Base-by-base conservation (phyloP, 1,140 invertebrate genomes). In the Micrasema minimum region DNA sequence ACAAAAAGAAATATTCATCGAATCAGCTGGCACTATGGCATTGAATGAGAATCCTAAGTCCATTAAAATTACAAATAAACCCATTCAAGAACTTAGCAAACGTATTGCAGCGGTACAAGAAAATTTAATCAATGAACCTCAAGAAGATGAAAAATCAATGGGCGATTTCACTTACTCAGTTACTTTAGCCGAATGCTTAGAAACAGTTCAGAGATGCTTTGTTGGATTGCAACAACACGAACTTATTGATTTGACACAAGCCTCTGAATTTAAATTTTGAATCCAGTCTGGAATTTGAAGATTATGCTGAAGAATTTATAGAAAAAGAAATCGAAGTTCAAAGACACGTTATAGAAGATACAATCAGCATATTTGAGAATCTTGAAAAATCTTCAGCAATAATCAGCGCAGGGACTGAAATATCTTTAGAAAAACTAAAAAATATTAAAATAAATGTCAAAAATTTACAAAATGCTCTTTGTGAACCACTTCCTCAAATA, bases 41-140 rank as follows among this genome's bases (percentile, higher is more conserved):
- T 18, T 3, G 12, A 16, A 16, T 10, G 31, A 62, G 4, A 23
- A 66, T 31, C n/a, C 50, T 3, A 22, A 69, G 14, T 5, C 48
- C 22, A 16, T 78, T 20, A 64, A 78, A 67, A 72, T 77, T 2
- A 72, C 84, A 11, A 80, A 80, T 5, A 69, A 76, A 4, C 85
- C 83, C 14, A 67, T 85, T 4, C 77, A 80, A 51, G 81, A 81
- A 67, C 72, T 86, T 12, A 78, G 78, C 67, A 81, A 81, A 66
- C 80, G 77, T 50, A 69, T 85, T 45, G 79, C 78, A 11, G 26
- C 79, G 11, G 76, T 85, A 0, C 79, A 82, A 66, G 50, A 76
- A 61, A 69, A 76, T 61, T 38, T 76, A 20, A 50, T 76, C 2
- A 61, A 79, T 50, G 75, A 76, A 65, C 72, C 76, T 2, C 72